Evolutionary conservation across 2,888 invertebrate genomes (phyloP).

Genomic region (Eupithecia tripunctaria): DNA sequence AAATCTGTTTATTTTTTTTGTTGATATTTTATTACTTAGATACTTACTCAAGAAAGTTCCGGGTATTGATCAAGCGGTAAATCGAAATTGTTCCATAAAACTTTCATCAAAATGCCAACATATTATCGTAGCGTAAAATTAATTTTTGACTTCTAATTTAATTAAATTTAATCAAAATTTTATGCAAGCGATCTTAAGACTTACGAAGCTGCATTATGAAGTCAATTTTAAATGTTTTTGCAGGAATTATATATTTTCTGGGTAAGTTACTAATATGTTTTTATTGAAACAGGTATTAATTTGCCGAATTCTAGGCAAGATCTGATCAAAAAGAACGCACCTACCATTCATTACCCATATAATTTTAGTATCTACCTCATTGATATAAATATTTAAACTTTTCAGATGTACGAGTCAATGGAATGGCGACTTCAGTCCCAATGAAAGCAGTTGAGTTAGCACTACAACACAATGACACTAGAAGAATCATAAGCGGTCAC

Average conservation of each 20-base stretch:
- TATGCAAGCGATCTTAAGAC: conserved; percentile 39
- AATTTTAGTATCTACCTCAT: background rate
- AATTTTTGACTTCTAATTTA: conserved; percentile 31
- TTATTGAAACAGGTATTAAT: background rate
- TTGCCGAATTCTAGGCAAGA: background rate
- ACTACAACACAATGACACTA: conserved; percentile 56
- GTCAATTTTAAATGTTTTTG: conserved; percentile 50
- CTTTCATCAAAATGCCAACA: background rate
- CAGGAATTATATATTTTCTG: conserved; percentile 50
- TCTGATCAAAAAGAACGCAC: background rate
- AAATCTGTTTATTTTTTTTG: background rate
- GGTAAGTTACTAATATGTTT: conserved; percentile 47
- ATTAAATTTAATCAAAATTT: conserved; percentile 22
- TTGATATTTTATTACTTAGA: no score
- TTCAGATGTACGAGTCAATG: conserved; percentile 60
- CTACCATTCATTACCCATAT: background rate
- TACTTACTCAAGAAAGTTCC: background rate
- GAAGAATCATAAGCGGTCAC: conserved; percentile 70
- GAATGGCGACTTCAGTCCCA: conserved; percentile 61
- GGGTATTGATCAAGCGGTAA: background rate
- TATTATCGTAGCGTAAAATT: conserved; percentile 49
- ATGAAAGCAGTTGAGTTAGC: conserved; percentile 52
- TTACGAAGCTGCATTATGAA: conserved; percentile 53
- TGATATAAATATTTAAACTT: conserved; percentile 18
- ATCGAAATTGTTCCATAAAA: background rate